These are phyloP conservation scores for Zaprionus ornatus DNA, from an alignment of 1,140 invertebrate genomes.

Conservation along the genomic window DNA sequence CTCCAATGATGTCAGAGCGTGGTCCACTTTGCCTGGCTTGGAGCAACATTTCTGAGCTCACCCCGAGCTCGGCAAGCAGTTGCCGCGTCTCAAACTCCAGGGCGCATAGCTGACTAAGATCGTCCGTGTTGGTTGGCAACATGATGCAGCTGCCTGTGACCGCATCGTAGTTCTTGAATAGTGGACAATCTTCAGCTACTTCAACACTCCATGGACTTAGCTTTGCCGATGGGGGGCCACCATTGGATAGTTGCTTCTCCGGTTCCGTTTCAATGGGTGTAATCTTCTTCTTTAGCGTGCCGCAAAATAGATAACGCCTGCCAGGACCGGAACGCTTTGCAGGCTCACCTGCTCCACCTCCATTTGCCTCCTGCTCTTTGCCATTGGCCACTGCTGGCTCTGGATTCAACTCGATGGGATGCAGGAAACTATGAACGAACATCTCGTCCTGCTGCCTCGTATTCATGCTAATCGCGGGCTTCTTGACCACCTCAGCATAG, in stretches of 20 bases:
- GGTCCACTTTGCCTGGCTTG: slow-evolving; percentile 81
- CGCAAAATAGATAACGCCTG: slow-evolving; percentile 69
- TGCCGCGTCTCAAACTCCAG: slow-evolving; percentile 84
- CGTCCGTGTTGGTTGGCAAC: slow-evolving; percentile 83
- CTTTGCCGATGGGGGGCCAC: slow-evolving; percentile 36
- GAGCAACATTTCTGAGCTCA: slow-evolving; percentile 82
- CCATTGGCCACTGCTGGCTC: slow-evolving; percentile 36
- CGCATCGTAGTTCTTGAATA: slow-evolving; percentile 83
- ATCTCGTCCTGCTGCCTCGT: slow-evolving; percentile 78
- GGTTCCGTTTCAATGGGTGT: slow-evolving; percentile 79
- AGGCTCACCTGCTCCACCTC: slow-evolving; percentile 16
- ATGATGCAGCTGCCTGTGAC: slow-evolving; percentile 84
- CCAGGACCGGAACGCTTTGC: slow-evolving; percentile 47
- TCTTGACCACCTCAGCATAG: slow-evolving; percentile 81
- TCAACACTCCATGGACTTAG: slow-evolving; percentile 77
- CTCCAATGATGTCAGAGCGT: slow-evolving; percentile 84
- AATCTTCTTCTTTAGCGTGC: slow-evolving; percentile 81
- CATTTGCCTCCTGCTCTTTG: slow-evolving; percentile 51
- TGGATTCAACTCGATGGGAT: slow-evolving; percentile 72
- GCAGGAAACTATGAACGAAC: slow-evolving; percentile 78
- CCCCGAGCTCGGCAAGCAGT: slow-evolving; percentile 82
- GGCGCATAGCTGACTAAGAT: slow-evolving; percentile 77
- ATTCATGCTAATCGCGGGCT: slow-evolving; percentile 80
- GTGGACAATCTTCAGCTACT: slow-evolving; percentile 69
- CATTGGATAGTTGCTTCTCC: slow-evolving; percentile 72